A percentile compares a stretch with the other conserved stretches of the same genome.
Conservation (phyloP, 1,140 invertebrate species). For the Danaus melanippus region DNA sequence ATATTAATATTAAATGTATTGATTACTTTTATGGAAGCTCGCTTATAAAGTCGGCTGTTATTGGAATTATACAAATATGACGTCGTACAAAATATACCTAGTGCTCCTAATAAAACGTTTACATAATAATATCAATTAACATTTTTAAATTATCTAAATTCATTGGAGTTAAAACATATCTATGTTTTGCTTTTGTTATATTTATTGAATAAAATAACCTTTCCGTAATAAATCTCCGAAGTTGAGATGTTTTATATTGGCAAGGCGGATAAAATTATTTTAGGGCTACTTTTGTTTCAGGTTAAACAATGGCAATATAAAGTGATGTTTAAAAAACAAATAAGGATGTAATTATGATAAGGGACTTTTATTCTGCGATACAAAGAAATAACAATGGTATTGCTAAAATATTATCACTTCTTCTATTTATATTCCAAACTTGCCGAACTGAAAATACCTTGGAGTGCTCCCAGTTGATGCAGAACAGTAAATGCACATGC, state of each 20-base stretch:
- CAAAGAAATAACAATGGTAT: slow-evolving; percentile 46
- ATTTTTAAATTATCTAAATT: too few relatives aligned
- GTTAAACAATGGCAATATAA: slow-evolving; percentile 21
- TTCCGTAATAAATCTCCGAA: too few relatives aligned
- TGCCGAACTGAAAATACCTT: slow-evolving; percentile 65
- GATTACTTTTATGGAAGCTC: neutral
- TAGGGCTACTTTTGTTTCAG: slow-evolving; percentile 36
- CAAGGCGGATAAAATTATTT: too few relatives aligned
- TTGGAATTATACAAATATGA: too few relatives aligned
- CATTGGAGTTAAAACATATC: too few relatives aligned
- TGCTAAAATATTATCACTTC: slow-evolving; percentile 58
- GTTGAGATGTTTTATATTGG: too few relatives aligned
- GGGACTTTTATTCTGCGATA: slow-evolving; percentile 45
- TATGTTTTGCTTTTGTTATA: too few relatives aligned
- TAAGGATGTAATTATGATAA: slow-evolving; percentile 68
- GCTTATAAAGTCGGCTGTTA: too few relatives aligned
- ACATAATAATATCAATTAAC: too few relatives aligned
- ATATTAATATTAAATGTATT: neutral
- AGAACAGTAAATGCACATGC: slow-evolving; percentile 61
- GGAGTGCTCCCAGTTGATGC: slow-evolving; percentile 52
- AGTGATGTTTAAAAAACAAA: slow-evolving; percentile 36
- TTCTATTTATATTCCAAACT: slow-evolving; percentile 55
- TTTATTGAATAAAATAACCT: too few relatives aligned
- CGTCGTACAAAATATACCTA: too few relatives aligned
- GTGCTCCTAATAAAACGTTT: too few relatives aligned